phyloP scores from a whole-genome alignment of 2,888 invertebrate species.

The Petrolisthes manimaculis region DNA sequence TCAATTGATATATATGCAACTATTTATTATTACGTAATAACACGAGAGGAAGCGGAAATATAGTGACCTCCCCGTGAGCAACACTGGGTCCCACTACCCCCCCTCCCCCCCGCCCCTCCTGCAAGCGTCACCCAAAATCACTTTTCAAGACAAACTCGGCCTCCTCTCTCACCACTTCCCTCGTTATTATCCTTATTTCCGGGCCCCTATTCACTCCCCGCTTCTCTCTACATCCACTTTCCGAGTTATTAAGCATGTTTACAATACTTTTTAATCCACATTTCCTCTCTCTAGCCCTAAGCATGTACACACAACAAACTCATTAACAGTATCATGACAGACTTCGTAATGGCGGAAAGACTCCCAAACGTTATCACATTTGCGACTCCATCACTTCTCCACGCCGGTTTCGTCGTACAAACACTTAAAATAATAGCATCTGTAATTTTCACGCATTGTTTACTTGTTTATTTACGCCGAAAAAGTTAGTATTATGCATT shows the following conservation, averaged over 20 bases:
- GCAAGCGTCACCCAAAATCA: conserved; percentile 65
- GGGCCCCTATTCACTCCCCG: conserved; percentile 1
- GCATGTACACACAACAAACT: conserved; percentile 57
- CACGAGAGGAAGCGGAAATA: conserved; percentile 58
- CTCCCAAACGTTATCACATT: conserved; percentile 32
- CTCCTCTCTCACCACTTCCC: conserved; percentile 56
- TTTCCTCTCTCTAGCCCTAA: conserved; percentile 34
- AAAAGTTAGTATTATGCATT: conserved; percentile 39
- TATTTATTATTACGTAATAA: conserved; percentile 36
- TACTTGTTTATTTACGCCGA: conserved; percentile 10
- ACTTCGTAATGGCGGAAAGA: conserved; percentile 62
- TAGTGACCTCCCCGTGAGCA: conserved; percentile 60
- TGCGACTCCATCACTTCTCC: conserved; percentile 9
- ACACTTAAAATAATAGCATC: conserved; percentile 8
- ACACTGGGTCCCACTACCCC: conserved; percentile 42
- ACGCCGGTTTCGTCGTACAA: not conserved
- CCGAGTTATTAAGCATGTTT: not conserved
- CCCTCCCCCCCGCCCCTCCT: conserved; percentile 36
- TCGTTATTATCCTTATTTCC: conserved; percentile 34
- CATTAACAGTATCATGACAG: conserved; percentile 65
- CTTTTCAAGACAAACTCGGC: conserved; percentile 62
- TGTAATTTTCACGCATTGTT: not conserved
- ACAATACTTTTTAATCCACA: conserved; percentile 4
- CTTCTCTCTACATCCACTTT: not conserved
- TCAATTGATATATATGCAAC: not conserved